These are phyloP conservation scores for Protomyctophum bolini DNA, from an alignment of 2,113 vertebrate species.

Conservation along the genomic window DNA sequence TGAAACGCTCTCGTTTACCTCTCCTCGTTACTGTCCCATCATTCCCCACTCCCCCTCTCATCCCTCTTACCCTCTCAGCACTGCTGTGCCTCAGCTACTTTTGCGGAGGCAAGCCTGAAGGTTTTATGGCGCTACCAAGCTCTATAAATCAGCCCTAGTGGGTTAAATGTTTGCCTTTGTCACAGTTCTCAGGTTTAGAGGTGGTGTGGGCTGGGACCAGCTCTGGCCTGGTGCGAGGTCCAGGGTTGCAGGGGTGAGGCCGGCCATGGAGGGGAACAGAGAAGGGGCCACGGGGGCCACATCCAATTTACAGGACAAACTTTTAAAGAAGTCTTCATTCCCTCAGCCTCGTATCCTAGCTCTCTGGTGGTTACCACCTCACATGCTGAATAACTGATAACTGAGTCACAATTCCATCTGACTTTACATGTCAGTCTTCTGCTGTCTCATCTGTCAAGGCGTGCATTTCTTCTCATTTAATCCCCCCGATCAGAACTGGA, in stretches of 20 bases:
- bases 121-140: constrained; percentile 65
- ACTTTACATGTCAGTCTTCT: not conserved
- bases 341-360: constrained; percentile 3
- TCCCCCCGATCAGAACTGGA: not conserved
- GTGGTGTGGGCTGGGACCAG: constrained; percentile 30
- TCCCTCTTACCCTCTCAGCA: constrained; percentile 24
- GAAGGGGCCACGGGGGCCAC: constrained; percentile 40
- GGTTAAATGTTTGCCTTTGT: constrained; percentile 74
- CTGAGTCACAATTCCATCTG: not conserved
- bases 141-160: constrained; percentile 72
- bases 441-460: not conserved
- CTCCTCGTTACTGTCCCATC: constrained; percentile 47
- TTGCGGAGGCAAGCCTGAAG: constrained; percentile 54
- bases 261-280: constrained; percentile 46
- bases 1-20: constrained; percentile 40
- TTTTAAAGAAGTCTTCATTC: constrained; percentile 23
- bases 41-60: constrained; percentile 28
- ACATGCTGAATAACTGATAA: not conserved
- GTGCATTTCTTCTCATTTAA: not conserved
- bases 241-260: constrained; percentile 54
- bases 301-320: constrained; percentile 36
- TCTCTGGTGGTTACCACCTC: constrained; percentile 20
- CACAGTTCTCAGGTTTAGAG: constrained; percentile 75
- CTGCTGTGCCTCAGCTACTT: constrained; percentile 37
- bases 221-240: not conserved